These are phyloP conservation scores for Homalodisca vitripennis DNA, from an alignment of 1,140 invertebrate species.

Conservation along the genomic window DNA sequence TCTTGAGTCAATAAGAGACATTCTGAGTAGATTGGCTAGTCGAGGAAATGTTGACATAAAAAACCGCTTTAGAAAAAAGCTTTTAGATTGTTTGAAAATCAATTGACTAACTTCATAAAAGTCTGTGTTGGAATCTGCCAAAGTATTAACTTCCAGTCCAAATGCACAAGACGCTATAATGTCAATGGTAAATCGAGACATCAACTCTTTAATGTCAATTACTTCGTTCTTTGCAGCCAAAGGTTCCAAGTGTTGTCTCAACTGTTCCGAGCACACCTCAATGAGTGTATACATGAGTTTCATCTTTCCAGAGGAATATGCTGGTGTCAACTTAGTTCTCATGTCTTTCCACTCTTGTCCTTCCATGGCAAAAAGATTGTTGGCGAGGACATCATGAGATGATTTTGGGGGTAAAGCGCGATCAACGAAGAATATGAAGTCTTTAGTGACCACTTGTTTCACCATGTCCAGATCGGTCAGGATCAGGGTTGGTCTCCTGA, in stretches of 20 bases:
- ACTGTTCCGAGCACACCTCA: constrained; percentile 44
- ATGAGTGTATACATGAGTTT: constrained; percentile 57
- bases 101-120: constrained; percentile 41
- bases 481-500: constrained; percentile 11
- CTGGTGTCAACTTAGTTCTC: constrained; percentile 57
- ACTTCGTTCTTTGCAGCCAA: not conserved
- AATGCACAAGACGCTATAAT: constrained; percentile 52
- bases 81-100: not conserved
- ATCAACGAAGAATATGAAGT: constrained; percentile 55
- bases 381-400: constrained; percentile 51
- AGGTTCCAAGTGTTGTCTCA: constrained; percentile 17
- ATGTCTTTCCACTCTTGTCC: constrained; percentile 59
- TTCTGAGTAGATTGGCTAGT: not conserved
- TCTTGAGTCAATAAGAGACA: constrained; percentile 16
- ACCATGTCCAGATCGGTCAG: constrained; percentile 47
- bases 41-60: constrained; percentile 19
- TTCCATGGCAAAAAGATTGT: constrained; percentile 52
- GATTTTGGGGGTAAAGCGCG: constrained; percentile 50
- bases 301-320: constrained; percentile 62
- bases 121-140: constrained; percentile 45
- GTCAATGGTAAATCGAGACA: constrained; percentile 42
- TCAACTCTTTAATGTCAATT: constrained; percentile 26
- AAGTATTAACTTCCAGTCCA: constrained; percentile 47
- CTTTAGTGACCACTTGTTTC: constrained; percentile 53
- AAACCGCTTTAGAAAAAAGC: not conserved